A percentile compares a stretch with the other conserved stretches of the same genome.
Conservation (phyloP, 1,140 invertebrate species). For the Rhyzopertha dominica region DNA sequence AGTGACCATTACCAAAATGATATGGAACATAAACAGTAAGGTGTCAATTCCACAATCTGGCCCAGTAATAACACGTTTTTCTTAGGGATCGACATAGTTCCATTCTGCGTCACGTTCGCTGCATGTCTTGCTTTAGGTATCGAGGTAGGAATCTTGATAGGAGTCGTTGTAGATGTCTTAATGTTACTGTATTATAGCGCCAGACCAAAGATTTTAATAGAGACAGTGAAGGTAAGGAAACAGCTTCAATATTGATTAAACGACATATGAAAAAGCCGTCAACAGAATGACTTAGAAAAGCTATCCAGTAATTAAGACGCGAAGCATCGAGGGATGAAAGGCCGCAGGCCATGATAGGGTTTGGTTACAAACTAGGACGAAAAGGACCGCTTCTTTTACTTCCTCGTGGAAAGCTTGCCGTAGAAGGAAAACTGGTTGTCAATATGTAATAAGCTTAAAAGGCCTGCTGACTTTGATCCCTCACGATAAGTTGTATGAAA, state of each 20-base stretch:
- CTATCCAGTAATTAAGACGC: too few relatives aligned
- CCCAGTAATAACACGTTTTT: slow-evolving; percentile 30
- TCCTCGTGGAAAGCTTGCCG: too few relatives aligned
- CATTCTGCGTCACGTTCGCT: slow-evolving; percentile 66
- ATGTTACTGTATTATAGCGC: slow-evolving; percentile 77
- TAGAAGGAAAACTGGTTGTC: too few relatives aligned
- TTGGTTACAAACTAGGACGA: too few relatives aligned
- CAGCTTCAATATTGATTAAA: background rate
- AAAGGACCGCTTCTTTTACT: too few relatives aligned
- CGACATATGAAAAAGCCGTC: too few relatives aligned
- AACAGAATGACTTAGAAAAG: too few relatives aligned
- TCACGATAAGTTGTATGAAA: too few relatives aligned
- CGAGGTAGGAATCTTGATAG: slow-evolving; percentile 78
- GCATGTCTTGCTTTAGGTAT: slow-evolving; percentile 69
- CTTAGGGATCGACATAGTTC: slow-evolving; percentile 72
- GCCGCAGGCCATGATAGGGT: too few relatives aligned
- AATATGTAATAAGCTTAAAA: too few relatives aligned
- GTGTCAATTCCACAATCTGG: slow-evolving; percentile 19
- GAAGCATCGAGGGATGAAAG: too few relatives aligned
- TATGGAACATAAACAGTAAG: slow-evolving; percentile 63
- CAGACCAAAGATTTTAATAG: slow-evolving; percentile 61
- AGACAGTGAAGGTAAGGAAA: slow-evolving; percentile 35
- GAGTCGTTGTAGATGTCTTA: slow-evolving; percentile 69
- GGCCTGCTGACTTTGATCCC: too few relatives aligned
- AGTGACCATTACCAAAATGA: slow-evolving; percentile 51